Evolutionary conservation across 1,140 invertebrate species (phyloP).

Genomic region (Conus betulinus): DNA sequence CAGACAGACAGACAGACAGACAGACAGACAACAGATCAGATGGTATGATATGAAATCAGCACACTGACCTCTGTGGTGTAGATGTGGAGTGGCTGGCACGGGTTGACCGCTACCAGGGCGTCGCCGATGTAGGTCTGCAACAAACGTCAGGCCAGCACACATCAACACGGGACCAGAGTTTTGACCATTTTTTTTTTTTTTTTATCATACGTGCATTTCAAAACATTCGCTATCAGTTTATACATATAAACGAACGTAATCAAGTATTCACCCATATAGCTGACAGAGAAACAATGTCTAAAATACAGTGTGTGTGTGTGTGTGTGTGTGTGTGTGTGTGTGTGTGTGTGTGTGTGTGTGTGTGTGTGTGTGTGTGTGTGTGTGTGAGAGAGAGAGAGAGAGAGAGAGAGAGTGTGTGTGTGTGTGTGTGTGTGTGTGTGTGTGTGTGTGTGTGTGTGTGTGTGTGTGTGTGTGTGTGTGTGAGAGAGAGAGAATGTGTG

Average conservation of each 20-base stretch:
- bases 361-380: too few relatives aligned
- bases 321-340: too few relatives aligned
- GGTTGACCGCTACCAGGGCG: conserved; percentile 89
- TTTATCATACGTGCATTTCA: not conserved
- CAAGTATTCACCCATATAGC: too few relatives aligned
- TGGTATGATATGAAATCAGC: conserved; percentile 53
- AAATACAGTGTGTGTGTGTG: not conserved
- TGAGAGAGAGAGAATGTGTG: too few relatives aligned
- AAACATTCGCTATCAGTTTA: not conserved
- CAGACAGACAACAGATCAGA: too few relatives aligned
- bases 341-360: too few relatives aligned
- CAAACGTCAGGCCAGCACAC: conserved; percentile 72
- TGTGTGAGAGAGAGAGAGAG: too few relatives aligned
- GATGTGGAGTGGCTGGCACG: conserved; percentile 84
- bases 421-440: too few relatives aligned
- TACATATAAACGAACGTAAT: not conserved
- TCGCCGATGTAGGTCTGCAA: conserved; percentile 89
- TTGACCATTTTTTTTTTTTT: not conserved
- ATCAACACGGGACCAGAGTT: not conserved
- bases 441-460: too few relatives aligned
- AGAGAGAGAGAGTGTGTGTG: too few relatives aligned
- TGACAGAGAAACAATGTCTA: not conserved
- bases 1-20: too few relatives aligned
- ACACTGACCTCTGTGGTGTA: conserved; percentile 85
- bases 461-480: too few relatives aligned